Percentiles rank a stretch among this genome's conserved stretches.
Evolutionary conservation across 2,113 vertebrate species (phyloP).

Genomic region (Sander vitreus): DNA sequence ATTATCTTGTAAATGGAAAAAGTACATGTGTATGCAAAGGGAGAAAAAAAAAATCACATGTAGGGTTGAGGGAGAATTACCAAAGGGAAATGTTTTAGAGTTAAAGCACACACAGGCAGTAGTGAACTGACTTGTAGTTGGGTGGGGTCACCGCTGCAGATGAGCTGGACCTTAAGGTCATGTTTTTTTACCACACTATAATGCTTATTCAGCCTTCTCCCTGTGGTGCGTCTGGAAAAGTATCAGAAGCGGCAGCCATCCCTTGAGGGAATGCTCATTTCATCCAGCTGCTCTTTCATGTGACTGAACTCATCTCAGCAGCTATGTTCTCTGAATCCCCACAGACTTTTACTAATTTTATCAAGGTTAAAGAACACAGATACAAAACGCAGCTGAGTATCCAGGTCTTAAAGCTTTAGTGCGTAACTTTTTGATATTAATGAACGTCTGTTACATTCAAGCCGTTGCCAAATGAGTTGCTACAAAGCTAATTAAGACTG

Average conservation of each 20-base stretch:
- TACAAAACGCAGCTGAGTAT: conserved; percentile 38
- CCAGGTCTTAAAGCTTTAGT: conserved; percentile 12
- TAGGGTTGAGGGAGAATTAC: neutral
- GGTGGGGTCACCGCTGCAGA: conserved; percentile 56
- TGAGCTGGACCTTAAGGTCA: conserved; percentile 58
- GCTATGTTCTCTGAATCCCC: conserved; percentile 40
- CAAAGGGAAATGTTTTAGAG: conserved; percentile 16
- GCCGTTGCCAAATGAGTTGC: no score
- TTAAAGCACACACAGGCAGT: conserved; percentile 21
- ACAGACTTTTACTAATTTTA: conserved; percentile 36
- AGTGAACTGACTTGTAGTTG: conserved; percentile 20
- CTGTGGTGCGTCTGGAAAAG: conserved; percentile 55
- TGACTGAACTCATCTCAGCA: conserved; percentile 61
- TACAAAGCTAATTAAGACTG: no score
- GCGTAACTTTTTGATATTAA: no score
- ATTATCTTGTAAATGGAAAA: conserved; percentile 36
- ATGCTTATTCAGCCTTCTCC: conserved; percentile 69
- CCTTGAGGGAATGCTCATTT: conserved; percentile 66
- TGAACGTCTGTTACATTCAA: no score
- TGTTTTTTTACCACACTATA: conserved; percentile 52
- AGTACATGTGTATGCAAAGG: neutral
- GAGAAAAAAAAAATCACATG: neutral
- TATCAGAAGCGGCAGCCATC: conserved; percentile 54
- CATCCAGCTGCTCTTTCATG: conserved; percentile 75
- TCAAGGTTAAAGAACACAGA: conserved; percentile 63